A percentile compares a stretch with the other conserved stretches of the same genome.
phyloP scores from a whole-genome alignment of 2,113 vertebrate genomes.

The Callorhinus ursinus region DNA sequence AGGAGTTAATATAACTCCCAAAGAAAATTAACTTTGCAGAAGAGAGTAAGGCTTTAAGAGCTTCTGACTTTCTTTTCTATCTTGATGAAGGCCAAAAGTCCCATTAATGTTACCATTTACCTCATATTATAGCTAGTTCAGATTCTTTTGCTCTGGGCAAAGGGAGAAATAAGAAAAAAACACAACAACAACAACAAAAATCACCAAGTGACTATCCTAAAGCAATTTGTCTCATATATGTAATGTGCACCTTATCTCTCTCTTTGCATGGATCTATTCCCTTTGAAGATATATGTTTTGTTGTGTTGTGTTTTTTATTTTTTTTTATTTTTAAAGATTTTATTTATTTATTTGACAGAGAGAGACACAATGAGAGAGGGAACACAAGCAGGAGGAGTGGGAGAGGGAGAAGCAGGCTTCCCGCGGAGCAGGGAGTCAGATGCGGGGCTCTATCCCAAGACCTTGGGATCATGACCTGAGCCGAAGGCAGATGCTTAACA shows the following conservation, averaged over 20 bases:
- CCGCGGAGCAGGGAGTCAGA: too few species aligned
- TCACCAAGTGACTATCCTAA: background rate
- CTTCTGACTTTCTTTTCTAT: background rate
- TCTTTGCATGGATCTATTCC: background rate
- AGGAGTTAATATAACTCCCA: background rate
- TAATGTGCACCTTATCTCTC: background rate
- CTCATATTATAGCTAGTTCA: background rate
- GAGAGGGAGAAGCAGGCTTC: too few species aligned
- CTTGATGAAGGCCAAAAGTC: background rate
- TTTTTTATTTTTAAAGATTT: too few species aligned
- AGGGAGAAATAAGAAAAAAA: background rate
- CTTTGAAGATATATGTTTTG: background rate
- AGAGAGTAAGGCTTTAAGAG: background rate
- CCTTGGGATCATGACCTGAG: too few species aligned
- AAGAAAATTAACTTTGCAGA: background rate
- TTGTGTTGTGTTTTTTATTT: too few species aligned
- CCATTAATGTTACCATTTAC: background rate
- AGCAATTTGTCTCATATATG: background rate
- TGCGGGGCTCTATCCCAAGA: too few species aligned
- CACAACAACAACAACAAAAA: background rate
- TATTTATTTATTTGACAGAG: too few species aligned
- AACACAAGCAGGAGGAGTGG: too few species aligned
- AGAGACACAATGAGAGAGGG: too few species aligned
- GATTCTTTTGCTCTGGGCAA: background rate
- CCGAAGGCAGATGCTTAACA: too few species aligned